These are phyloP conservation scores for Megaceryle alcyon DNA, from an alignment of 2,797 vertebrate species.

Conservation along the genomic window DNA sequence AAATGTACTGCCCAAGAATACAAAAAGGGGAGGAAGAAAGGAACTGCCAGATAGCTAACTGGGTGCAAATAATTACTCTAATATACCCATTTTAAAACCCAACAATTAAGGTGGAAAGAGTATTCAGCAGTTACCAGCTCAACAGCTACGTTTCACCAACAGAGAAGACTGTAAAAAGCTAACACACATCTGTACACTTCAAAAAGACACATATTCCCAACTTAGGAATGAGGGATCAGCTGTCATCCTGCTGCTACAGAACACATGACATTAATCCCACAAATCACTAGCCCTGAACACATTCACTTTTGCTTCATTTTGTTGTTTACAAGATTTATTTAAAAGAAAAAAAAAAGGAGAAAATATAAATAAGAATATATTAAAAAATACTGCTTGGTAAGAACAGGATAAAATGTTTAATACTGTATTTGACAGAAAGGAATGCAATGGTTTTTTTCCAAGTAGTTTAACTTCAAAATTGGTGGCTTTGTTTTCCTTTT, in stretches of 20 bases:
- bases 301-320: not conserved
- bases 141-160: not conserved
- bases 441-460: not conserved
- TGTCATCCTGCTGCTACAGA: not conserved
- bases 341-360: not conserved
- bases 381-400: not conserved
- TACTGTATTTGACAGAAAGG: constrained; percentile 41
- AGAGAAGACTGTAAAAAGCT: not conserved
- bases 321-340: not conserved
- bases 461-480: not conserved
- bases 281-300: not conserved
- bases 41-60: not conserved
- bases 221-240: not conserved
- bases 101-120: not conserved
- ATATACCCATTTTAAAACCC: not conserved
- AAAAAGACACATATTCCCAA: not conserved
- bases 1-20: not conserved
- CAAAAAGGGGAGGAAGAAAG: not conserved
- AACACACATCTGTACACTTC: not conserved
- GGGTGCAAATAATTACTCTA: not conserved
- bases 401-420: constrained; percentile 3
- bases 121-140: not conserved
- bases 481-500: not conserved
- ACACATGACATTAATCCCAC: not conserved
- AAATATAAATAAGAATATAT: not conserved